Base-by-base conservation (phyloP, 2,888 invertebrate genomes). In the Mythimna albipuncta region DNA sequence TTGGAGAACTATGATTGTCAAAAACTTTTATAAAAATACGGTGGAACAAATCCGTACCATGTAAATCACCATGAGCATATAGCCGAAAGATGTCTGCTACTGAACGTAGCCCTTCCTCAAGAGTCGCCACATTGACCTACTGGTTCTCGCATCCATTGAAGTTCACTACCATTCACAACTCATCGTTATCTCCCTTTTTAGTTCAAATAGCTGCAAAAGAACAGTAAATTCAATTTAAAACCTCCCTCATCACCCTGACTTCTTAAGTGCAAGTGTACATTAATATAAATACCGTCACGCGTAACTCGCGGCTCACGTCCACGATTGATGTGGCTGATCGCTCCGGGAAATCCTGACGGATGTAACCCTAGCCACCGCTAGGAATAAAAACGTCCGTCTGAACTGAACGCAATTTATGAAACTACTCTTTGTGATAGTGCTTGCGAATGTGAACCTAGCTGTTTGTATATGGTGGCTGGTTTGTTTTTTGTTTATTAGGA, bases 351-450 rank as follows among this genome's bases (percentile, higher is more conserved):
- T 82, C 80, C 82, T 85, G 84, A 88, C 85, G 86, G 85, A 88
- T 89, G 89, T 87, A 85, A 79, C 84, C 78, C 81, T 82, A 81
- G 77, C 84, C 82, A 75, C 82, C 68, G 77, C 79, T 82, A 87
- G 86, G 88, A 90, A 91, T 91, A 90, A 87, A 86, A 87, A 86
- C 87, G 85, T 85, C 80, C 85, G 81, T 85, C 82, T 82, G 77
- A 81, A 83, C 78, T 83, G 80, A 82, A 84, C 79, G 82, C 86
- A 86, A 91, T 91, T 90, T 91, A 91, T 91, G 87, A 90, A 90
- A 89, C 88, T 65, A 82, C 84, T 87, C 88, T 88, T 88, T 89
- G 89, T 88, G 89, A 87, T 88, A 85, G 85, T 78, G 80, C 21
- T n/a, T 79, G 16, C 6, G 47, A 47, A 47, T 41, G 65, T 77